Conservation (phyloP, 2,113 vertebrate species). For the Marmota monax region DNA sequence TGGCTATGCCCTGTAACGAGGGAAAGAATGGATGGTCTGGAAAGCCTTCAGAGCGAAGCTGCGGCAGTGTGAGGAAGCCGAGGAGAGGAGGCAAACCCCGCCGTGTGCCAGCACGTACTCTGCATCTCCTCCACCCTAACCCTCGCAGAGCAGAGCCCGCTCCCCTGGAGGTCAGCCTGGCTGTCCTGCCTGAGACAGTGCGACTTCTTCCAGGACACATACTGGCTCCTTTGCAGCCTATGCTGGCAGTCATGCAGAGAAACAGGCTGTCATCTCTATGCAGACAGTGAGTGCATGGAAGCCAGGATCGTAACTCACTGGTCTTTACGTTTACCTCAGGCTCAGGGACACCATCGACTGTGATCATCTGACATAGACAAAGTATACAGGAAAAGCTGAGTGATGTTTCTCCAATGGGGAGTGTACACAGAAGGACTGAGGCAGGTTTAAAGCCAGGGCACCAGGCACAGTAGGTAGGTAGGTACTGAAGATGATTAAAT, state of each 20-base stretch:
- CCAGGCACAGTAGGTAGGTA: neutral
- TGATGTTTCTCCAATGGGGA: neutral
- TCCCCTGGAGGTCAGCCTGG: no score
- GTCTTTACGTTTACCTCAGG: neutral
- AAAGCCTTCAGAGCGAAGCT: neutral
- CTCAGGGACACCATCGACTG: neutral
- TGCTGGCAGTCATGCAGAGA: neutral
- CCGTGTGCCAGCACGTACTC: neutral
- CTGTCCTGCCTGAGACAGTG: no score
- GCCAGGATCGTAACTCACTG: neutral
- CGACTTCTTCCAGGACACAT: neutral
- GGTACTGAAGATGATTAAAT: neutral
- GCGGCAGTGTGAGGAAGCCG: neutral
- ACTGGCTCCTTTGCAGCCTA: neutral
- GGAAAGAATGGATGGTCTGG: neutral
- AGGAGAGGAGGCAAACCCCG: neutral
- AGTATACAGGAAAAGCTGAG: neutral
- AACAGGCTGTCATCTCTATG: neutral
- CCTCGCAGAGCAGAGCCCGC: neutral
- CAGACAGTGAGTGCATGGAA: neutral
- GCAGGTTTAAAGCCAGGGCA: neutral
- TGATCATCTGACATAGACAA: neutral
- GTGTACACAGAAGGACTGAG: neutral
- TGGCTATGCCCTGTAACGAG: neutral
- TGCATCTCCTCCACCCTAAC: neutral